Percentiles rank a stretch among this genome's conserved stretches.
These are phyloP conservation scores for Drosophila malerkotliana DNA, from an alignment of 1,140 invertebrate species.

Conservation along the genomic window DNA sequence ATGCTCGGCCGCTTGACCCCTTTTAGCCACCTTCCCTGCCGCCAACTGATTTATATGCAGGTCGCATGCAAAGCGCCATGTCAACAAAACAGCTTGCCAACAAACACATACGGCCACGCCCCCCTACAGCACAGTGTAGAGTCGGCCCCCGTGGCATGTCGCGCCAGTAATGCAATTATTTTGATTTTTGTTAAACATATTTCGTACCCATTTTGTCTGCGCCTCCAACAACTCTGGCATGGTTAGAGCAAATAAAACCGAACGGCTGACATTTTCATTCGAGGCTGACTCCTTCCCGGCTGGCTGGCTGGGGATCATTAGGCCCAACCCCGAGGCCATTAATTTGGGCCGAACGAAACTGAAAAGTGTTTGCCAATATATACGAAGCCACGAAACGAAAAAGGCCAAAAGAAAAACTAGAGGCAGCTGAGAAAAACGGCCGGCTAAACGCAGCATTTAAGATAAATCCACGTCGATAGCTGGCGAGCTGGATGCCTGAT, in stretches of 20 bases:
- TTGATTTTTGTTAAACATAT: constrained; percentile 66
- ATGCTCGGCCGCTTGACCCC: constrained; percentile 71
- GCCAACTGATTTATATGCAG: constrained; percentile 62
- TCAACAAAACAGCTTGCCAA: constrained; percentile 48
- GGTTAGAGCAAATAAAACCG: constrained; percentile 70
- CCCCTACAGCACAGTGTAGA: not conserved
- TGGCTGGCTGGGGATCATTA: constrained; percentile 54
- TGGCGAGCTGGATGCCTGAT: constrained; percentile 1
- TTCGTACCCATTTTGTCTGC: constrained; percentile 17
- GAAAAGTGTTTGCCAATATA: constrained; percentile 76
- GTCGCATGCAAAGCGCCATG: constrained; percentile 51
- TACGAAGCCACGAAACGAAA: constrained; percentile 22
- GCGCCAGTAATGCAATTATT: constrained; percentile 78
- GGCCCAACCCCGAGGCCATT: constrained; percentile 71
- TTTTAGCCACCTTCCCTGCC: constrained; percentile 31
- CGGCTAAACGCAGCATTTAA: constrained; percentile 77
- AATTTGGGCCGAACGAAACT: constrained; percentile 56
- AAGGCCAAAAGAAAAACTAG: not conserved
- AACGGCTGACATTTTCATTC: constrained; percentile 73
- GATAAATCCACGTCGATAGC: constrained; percentile 78
- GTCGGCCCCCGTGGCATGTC: constrained; percentile 35
- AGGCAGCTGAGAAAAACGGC: constrained; percentile 24
- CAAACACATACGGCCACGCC: constrained; percentile 35
- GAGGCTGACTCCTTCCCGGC: constrained; percentile 39
- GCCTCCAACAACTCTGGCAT: constrained; percentile 45